phyloP scores from a whole-genome alignment of 2,113 vertebrate species.

The Gnathonemus echidnorhynchus region DNA sequence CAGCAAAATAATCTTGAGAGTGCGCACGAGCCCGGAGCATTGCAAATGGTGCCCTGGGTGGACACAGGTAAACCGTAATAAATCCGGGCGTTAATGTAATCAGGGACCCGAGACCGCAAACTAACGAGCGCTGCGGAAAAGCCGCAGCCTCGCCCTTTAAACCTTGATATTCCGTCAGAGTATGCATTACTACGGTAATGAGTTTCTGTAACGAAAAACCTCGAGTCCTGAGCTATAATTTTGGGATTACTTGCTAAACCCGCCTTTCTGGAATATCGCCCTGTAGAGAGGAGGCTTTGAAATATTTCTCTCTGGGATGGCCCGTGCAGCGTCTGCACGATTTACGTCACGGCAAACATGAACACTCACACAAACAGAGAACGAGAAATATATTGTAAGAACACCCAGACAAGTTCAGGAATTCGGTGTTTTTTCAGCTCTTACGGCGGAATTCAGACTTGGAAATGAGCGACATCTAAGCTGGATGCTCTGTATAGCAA shows the following conservation, averaged over 20 bases:
- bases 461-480: background rate
- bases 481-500: background rate
- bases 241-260: background rate
- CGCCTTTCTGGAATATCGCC: background rate
- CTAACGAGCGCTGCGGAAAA: background rate
- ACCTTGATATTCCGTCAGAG: background rate
- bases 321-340: background rate
- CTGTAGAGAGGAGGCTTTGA: background rate
- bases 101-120: background rate
- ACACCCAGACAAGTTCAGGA: background rate
- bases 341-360: background rate
- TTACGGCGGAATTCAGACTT: background rate
- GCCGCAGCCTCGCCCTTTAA: background rate
- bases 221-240: background rate
- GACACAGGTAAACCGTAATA: background rate
- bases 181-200: background rate
- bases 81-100: background rate
- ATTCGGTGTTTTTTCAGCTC: background rate
- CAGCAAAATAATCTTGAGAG: background rate
- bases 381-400: background rate
- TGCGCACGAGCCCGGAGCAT: background rate
- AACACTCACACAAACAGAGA: background rate
- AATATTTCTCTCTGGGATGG: background rate
- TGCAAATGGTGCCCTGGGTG: background rate
- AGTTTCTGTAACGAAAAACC: background rate